Evolutionary conservation across 53 echinoderm and acorn worm genomes (phyloP).

Genomic region (Astropecten irregularis): DNA sequence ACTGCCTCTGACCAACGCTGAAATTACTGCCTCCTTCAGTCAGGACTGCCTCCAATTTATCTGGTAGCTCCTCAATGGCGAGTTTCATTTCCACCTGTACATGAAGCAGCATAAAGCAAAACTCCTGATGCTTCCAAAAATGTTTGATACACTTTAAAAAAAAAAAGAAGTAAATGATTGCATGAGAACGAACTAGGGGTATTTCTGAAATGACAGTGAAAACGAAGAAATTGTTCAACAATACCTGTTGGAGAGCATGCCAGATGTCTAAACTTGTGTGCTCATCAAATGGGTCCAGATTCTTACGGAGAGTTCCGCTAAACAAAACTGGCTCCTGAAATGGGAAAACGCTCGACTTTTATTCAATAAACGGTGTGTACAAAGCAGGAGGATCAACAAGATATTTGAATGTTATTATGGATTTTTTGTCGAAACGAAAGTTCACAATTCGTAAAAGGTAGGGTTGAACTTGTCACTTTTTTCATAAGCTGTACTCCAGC

Average conservation of each 20-base stretch:
- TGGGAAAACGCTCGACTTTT: not conserved
- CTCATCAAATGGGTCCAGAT: constrained; percentile 83
- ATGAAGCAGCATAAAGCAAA: too few species aligned
- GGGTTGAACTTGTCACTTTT: too few species aligned
- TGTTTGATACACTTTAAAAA: not conserved
- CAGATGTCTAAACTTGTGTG: constrained; percentile 76
- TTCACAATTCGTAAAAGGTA: too few species aligned
- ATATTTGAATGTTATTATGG: too few species aligned
- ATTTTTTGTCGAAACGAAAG: too few species aligned
- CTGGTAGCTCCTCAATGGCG: constrained; percentile 62
- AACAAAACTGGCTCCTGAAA: constrained; percentile 87
- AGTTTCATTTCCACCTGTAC: constrained; percentile 77
- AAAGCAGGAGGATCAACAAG: too few species aligned
- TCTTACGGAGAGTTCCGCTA: constrained; percentile 80
- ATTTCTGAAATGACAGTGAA: too few species aligned
- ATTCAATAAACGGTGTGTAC: not conserved
- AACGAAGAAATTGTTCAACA: too few species aligned
- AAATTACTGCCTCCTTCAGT: constrained; percentile 82
- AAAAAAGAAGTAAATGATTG: not conserved
- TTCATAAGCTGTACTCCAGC: too few species aligned
- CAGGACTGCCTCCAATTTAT: constrained; percentile 70
- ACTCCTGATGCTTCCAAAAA: not conserved
- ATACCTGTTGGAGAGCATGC: constrained; percentile 89
- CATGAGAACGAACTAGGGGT: too few species aligned
- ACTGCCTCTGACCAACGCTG: constrained; percentile 85